Evolutionary conservation across 2,113 vertebrate species (phyloP), one percentile per base, ranked within the genome.

Genomic region (Zosterops hypoxanthus): DNA sequence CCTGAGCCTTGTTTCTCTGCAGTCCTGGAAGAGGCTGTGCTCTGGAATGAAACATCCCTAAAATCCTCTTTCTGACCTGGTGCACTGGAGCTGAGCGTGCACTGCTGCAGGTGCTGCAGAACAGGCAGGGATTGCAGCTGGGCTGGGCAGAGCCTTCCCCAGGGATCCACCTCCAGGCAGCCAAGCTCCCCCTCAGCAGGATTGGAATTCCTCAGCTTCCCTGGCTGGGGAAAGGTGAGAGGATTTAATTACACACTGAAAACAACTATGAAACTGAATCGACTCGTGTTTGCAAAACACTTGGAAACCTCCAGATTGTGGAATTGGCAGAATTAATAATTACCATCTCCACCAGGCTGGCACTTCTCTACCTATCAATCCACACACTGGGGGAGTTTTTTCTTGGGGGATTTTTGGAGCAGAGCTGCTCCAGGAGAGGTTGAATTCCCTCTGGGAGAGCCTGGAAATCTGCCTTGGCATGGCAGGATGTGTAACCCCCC

Each of bases 201-300:
- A 82, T 49, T 47, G 81, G 53, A 4, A 56, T 90, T 85, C 78
- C 42, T 52, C 70, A 75, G 44, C 78, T 44, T 22, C 90, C 39
- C 44, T 14, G 21, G 33, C 93, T 87, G 65, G 44, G 49, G 84
- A 85, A 94, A 94, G 87, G 88, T 82, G 94, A 86, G 70, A 41
- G 83, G 75, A 94, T 82, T 94, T 86, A 88, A 95, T 91, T 77
- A 69, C 53, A 49, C 29, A 18, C 66, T 50, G 11, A 61, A 93
- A 94, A 47, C 69, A 87, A 82, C 72, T 28, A 60, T 25, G 87
- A 82, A 82, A 87, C 42, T 28, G 61, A 93, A 79, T 60, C 75
- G 39, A 49, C 39, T 75, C 0, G 0, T 75, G 77, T 94, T 92
- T 89, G 84, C 77, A 78, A 91, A 91, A 89, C 61, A 79, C 90